These are phyloP conservation scores for Eremobia ochroleuca DNA, from an alignment of 2,888 invertebrate species.

Conservation along the genomic window DNA sequence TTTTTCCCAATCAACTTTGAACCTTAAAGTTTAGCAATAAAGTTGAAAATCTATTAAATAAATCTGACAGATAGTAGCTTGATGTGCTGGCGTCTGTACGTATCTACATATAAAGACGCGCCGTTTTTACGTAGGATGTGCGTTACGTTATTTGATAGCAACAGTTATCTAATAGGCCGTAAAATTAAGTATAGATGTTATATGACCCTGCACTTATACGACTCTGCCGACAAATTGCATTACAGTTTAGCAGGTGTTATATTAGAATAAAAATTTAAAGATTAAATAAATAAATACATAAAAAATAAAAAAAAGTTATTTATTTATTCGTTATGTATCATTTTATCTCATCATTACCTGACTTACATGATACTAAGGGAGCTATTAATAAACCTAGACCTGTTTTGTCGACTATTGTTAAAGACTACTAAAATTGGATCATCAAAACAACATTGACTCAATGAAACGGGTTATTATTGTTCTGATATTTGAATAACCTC, in stretches of 20 bases:
- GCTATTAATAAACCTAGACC: background rate
- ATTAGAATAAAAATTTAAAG: too few species aligned
- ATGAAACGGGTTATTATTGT: background rate
- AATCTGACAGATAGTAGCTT: too few species aligned
- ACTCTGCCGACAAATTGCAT: too few species aligned
- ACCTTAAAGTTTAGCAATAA: too few species aligned
- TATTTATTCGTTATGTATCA: constrained; percentile 20
- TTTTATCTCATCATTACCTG: constrained; percentile 9
- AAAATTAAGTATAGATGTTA: constrained; percentile 13
- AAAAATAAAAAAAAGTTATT: too few species aligned
- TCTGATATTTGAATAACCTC: constrained; percentile 21
- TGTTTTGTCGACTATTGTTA: background rate
- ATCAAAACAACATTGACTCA: constrained; percentile 7
- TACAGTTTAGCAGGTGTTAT: too few species aligned
- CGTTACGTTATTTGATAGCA: constrained; percentile 17
- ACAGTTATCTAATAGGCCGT: constrained; percentile 30
- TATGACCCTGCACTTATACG: constrained; percentile 37
- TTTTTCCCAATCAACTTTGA: too few species aligned
- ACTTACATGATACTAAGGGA: background rate
- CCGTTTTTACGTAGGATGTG: constrained; percentile 21
- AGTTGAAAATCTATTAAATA: too few species aligned
- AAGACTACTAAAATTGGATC: constrained; percentile 9
- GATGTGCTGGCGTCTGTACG: too few species aligned
- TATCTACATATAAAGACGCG: background rate
- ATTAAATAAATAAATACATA: too few species aligned